phyloP scores from a whole-genome alignment of 2,888 invertebrate genomes.

The Diachrysia chrysitis region DNA sequence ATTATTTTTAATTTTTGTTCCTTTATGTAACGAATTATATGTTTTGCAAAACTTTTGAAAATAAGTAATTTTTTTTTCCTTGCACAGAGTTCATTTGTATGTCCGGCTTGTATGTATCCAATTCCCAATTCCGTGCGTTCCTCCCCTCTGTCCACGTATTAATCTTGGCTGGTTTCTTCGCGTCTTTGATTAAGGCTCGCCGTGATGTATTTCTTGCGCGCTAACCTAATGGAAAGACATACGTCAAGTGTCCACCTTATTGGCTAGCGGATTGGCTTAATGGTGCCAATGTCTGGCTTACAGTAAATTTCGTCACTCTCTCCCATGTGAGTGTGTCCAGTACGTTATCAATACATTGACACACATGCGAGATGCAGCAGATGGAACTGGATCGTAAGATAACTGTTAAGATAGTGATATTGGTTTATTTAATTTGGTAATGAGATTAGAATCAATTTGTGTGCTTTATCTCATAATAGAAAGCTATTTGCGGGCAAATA shows the following conservation, averaged over 20 bases:
- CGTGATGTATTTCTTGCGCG: constrained; percentile 87
- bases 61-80: constrained; percentile 58
- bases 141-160: constrained; percentile 81
- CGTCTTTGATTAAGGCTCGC: constrained; percentile 86
- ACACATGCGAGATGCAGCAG: constrained; percentile 38
- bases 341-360: constrained; percentile 40
- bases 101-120: constrained; percentile 67
- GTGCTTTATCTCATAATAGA: constrained; percentile 67
- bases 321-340: constrained; percentile 34
- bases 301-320: constrained; percentile 77
- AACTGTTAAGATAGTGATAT: constrained; percentile 46
- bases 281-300: constrained; percentile 77
- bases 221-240: constrained; percentile 87
- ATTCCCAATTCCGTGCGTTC: constrained; percentile 72
- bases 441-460: constrained; percentile 60
- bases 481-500: constrained; percentile 74
- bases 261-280: constrained; percentile 85
- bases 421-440: constrained; percentile 45
- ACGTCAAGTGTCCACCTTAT: constrained; percentile 88
- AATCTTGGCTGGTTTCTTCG: constrained; percentile 83
- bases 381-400: constrained; percentile 45
- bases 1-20: constrained; percentile 25
- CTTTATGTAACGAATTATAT: neutral
- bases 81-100: constrained; percentile 70
- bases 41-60: constrained; percentile 52